Evolutionary conservation across 1,140 invertebrate species (phyloP), one percentile per base, ranked within the genome.

Genomic region (Brachystomella parvula): DNA sequence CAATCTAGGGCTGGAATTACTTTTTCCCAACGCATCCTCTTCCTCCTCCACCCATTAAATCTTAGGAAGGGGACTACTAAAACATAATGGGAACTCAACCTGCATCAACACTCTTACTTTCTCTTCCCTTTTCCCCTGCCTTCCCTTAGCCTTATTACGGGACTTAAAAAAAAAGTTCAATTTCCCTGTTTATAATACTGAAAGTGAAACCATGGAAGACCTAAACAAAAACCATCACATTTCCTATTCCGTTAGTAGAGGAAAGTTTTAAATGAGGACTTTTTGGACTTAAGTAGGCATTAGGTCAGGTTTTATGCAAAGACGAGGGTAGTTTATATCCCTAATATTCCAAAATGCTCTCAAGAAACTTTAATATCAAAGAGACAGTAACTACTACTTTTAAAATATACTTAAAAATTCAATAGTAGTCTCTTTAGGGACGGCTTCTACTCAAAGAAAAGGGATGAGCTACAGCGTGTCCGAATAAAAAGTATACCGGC

Each of bases 241-340:
- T 53, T 53, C 6, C 9, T 53, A 53, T 53, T 53, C 49, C 49
- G 9, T 53, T 53, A 53, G n/a, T n/a, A n/a, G n/a, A n/a, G n/a
- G 12, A 53, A 53, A 53, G 3, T 53, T 53, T 53, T 15, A 53
- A 53, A 53, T 53, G 49, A 53, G 49, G 49, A 15, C 6, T 15
- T 24, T 53, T 24, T 53, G 49, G 21, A 24, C 49, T 53, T 53
- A 53, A 53, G 49, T 53, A 53, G 49, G 21, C 49, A 53, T 53
- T 53, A 53, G 49, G 49, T 53, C 49, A 53, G 49, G 49, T 53
- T 53, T 53, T 53, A 53, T 53, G 49, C 49, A 53, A 24, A 53
- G 3, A 53, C 15, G 49, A n/a, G 49, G 49, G 49, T 53, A 53
- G 12, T 53, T 53, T 19, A 26, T 9, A 24, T 26, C 49, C 21